Percentiles rank a stretch among this genome's conserved stretches.
Conservation (phyloP, 2,113 vertebrate species). For the Oryzias javanicus region DNA sequence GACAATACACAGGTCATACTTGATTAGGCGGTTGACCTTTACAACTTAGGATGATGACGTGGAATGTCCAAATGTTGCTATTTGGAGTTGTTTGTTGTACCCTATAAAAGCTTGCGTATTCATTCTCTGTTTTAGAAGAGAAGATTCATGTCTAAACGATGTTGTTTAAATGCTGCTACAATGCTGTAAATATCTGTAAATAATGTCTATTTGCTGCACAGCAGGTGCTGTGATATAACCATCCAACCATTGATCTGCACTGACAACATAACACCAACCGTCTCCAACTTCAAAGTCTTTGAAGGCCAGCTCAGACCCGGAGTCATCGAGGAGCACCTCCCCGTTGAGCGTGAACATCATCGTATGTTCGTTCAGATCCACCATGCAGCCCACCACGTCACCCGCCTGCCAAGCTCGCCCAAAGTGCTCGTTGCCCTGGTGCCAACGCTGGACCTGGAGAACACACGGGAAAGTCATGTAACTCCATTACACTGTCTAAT, state of each 20-base stretch:
- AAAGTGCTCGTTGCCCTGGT: constrained; percentile 96
- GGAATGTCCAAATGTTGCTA: too few relatives aligned
- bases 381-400: constrained; percentile 94
- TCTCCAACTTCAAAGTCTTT: constrained; percentile 92
- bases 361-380: constrained; percentile 91
- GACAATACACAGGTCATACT: too few relatives aligned
- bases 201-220: too few relatives aligned
- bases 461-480: not conserved
- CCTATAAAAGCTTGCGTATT: too few relatives aligned
- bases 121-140: too few relatives aligned
- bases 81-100: too few relatives aligned
- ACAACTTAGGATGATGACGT: too few relatives aligned
- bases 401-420: constrained; percentile 89
- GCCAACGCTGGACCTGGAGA: constrained; percentile 90
- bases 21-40: too few relatives aligned
- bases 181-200: too few relatives aligned
- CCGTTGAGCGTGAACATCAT: constrained; percentile 97
- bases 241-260: not conserved
- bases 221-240: not conserved
- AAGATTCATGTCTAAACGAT: too few relatives aligned
- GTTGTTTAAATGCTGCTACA: too few relatives aligned
- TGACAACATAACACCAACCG: constrained; percentile 74
- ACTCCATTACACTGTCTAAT: not conserved
- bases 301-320: constrained; percentile 93
- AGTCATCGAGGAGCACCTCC: constrained; percentile 93